These are phyloP conservation scores for Anticlea derivata DNA, from an alignment of 2,888 invertebrate species.

Conservation along the genomic window DNA sequence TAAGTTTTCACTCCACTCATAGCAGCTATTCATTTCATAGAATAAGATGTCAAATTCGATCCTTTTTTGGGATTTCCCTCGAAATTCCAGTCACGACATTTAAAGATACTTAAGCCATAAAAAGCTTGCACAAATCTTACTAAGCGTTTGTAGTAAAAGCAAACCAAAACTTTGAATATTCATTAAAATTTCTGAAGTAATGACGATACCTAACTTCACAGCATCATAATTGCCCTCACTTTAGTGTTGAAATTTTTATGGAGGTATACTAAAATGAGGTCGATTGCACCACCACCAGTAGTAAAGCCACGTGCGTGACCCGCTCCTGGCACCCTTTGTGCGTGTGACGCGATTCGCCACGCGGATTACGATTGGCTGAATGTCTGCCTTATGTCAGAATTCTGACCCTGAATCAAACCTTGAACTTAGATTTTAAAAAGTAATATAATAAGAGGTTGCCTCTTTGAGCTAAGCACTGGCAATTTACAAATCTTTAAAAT, in stretches of 20 bases:
- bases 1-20: too few species aligned
- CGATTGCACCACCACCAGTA: constrained; percentile 35
- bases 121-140: not conserved
- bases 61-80: too few species aligned
- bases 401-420: constrained; percentile 25
- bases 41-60: too few species aligned
- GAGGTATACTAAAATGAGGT: constrained; percentile 48
- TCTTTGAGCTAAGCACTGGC: too few species aligned
- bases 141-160: not conserved
- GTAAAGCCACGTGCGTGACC: constrained; percentile 49
- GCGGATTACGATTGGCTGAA: constrained; percentile 47
- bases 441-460: too few species aligned
- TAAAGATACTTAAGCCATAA: too few species aligned
- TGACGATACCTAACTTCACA: constrained; percentile 23
- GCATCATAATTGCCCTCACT: constrained; percentile 29
- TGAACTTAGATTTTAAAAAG: too few species aligned
- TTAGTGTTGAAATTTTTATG: constrained; percentile 44
- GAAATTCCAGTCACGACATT: too few species aligned
- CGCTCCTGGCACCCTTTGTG: constrained; percentile 51
- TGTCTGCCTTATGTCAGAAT: constrained; percentile 38
- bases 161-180: not conserved
- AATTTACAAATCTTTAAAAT: too few species aligned
- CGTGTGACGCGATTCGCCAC: constrained; percentile 48
- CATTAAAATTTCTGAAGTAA: constrained; percentile 6
- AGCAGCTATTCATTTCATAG: too few species aligned